Evolutionary conservation across 2,888 invertebrate species (phyloP), one percentile per base, ranked within the genome.

Genomic region (Clepsis dumicolana): DNA sequence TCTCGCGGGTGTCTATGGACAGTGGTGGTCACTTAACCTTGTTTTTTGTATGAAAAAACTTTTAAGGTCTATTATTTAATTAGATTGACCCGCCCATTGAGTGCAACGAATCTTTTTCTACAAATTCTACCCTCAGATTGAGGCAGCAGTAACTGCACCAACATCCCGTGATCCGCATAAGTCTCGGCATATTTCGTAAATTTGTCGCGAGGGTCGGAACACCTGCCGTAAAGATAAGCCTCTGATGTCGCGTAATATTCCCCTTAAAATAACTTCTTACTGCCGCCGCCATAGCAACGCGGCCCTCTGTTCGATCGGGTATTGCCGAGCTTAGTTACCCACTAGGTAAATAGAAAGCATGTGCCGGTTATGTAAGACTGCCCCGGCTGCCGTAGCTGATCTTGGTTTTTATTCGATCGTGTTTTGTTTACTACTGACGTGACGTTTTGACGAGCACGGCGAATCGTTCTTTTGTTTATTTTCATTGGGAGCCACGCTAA

Each of bases 221-320:
- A 93, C 92, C 93, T 93, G 93, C 91, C 91, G 91, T 93, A 93
- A 93, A 93, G 93, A 93, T 93, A 93, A 93, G 93, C 93, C 84
- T 81, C 84, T 85, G 90, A 90, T 88, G 90, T 86, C 86, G 85
- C 89, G 88, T 88, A 90, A 90, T 90, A 90, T 89, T 85, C 91
- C 91, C 93, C 91, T 68, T 92, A 89, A 91, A 93, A 91, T 93
- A 92, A 93, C 91, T 91, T 92, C 91, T 91, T 91, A 92, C 88
- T 87, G 90, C 93, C 91, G 90, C 91, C 85, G 88, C 89, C 84
- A 89, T 88, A 84, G 87, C 90, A 87, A 91, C 90, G 83, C 73
- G 73, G 77, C 80, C 78, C 77, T 78, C 77, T 78, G 71, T 77
- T 77, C 80, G 79, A 80, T 82, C 72, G 72, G 72, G 73, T 75